Evolutionary conservation across 2,888 invertebrate species (phyloP).

Genomic region (Mimas tiliae): DNA sequence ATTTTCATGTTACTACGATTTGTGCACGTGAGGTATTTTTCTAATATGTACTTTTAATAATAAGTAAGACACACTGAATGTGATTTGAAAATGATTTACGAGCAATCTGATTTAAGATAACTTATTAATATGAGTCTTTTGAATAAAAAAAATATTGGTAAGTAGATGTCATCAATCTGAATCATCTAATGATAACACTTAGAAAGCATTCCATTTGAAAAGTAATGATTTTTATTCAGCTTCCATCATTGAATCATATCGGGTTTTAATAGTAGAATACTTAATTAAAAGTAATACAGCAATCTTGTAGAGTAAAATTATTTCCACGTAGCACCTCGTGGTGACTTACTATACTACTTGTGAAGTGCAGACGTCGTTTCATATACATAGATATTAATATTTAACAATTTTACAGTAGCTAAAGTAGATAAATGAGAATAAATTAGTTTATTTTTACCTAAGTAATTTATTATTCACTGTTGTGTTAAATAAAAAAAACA

Average conservation of each 20-base stretch:
- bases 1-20: slow-evolving; percentile 18
- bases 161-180: not conserved
- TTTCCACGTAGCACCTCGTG: slow-evolving; percentile 17
- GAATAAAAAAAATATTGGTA: not conserved
- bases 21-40: slow-evolving; percentile 22
- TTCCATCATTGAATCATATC: not conserved
- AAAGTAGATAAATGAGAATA: slow-evolving; percentile 7
- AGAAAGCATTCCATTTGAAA: slow-evolving; percentile 18
- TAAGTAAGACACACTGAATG: slow-evolving; percentile 9
- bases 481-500: slow-evolving; percentile 1
- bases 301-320: slow-evolving; percentile 9
- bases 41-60: slow-evolving; percentile 18
- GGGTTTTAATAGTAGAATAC: slow-evolving; percentile 5
- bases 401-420: slow-evolving; percentile 4
- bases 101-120: not conserved
- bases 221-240: not conserved
- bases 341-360: not conserved
- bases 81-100: slow-evolving; percentile 7
- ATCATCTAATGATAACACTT: not conserved
- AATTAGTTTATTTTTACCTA: slow-evolving; percentile 3
- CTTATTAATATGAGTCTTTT: not conserved
- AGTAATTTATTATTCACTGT: not conserved
- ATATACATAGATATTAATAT: not conserved
- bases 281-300: not conserved
- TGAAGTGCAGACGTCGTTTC: not conserved